Conservation (phyloP, 2,888 invertebrate genomes). For the Lycocerus yunnanus region DNA sequence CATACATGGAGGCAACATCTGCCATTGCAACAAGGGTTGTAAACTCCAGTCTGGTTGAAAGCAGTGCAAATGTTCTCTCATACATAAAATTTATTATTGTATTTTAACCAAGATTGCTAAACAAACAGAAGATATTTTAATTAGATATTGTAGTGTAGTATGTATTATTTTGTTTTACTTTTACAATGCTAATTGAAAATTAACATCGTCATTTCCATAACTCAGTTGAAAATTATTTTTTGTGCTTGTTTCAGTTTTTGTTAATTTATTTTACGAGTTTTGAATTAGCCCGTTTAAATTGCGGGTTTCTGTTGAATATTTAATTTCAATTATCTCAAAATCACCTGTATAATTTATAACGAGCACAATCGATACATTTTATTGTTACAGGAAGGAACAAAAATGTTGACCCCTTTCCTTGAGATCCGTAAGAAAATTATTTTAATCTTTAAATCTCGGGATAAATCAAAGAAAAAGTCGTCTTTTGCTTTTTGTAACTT, state of each 20-base stretch:
- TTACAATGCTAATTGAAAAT: background rate
- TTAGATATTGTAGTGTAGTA: background rate
- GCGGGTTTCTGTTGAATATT: background rate
- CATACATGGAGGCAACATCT: background rate
- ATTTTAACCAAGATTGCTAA: background rate
- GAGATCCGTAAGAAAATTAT: too few species aligned
- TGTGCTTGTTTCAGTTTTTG: background rate
- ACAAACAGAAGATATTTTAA: background rate
- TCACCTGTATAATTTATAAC: background rate
- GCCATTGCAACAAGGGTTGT: background rate
- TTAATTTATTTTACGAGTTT: background rate
- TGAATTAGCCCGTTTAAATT: background rate
- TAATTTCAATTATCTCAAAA: background rate
- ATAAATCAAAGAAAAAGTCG: background rate
- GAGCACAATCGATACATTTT: background rate
- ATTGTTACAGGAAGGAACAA: background rate
- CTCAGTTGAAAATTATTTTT: background rate
- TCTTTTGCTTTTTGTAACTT: background rate
- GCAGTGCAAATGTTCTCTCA: background rate
- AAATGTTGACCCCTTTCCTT: background rate
- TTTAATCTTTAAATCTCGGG: background rate
- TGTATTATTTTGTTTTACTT: background rate
- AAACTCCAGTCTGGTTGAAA: background rate
- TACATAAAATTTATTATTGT: slow-evolving; percentile 3
- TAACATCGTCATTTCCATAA: background rate